Conservation (phyloP, 2,888 invertebrate genomes). For the Melinaea menophilus region DNA sequence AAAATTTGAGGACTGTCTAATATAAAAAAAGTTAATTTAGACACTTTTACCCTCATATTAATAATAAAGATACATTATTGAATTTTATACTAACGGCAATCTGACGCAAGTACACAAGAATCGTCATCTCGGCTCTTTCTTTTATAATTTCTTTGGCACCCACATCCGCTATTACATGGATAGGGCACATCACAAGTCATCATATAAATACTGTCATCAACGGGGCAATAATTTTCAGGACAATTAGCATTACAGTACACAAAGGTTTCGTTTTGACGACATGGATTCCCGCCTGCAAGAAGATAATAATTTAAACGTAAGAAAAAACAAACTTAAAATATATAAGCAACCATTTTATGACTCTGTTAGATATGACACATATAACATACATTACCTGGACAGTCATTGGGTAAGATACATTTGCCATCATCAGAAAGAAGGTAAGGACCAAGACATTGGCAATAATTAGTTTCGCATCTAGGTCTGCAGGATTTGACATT, state of each 20-base stretch:
- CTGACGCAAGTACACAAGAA: constrained; percentile 42
- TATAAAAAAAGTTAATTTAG: too few relatives aligned
- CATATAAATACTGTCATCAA: constrained; percentile 35
- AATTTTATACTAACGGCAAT: constrained; percentile 43
- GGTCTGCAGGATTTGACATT: constrained; percentile 30
- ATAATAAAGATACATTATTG: too few relatives aligned
- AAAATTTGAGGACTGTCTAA: too few relatives aligned
- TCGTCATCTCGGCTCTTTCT: constrained; percentile 36
- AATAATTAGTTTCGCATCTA: constrained; percentile 34
- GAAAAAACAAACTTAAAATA: too few relatives aligned
- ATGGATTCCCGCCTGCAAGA: constrained; percentile 37
- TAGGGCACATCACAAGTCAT: constrained; percentile 39
- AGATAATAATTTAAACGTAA: too few relatives aligned
- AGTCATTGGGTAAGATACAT: constrained; percentile 41
- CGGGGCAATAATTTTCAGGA: constrained; percentile 44
- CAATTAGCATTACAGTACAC: constrained; percentile 41
- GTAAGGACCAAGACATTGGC: constrained; percentile 42
- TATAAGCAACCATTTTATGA: too few relatives aligned
- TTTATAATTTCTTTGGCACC: constrained; percentile 41
- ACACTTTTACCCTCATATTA: too few relatives aligned
- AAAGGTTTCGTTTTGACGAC: constrained; percentile 44
- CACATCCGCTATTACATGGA: constrained; percentile 50
- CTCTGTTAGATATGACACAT: not conserved
- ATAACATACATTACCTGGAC: constrained; percentile 40
- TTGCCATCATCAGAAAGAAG: constrained; percentile 34